Conservation (phyloP, 2,888 invertebrate species). For the Alentia gelatinosa region DNA sequence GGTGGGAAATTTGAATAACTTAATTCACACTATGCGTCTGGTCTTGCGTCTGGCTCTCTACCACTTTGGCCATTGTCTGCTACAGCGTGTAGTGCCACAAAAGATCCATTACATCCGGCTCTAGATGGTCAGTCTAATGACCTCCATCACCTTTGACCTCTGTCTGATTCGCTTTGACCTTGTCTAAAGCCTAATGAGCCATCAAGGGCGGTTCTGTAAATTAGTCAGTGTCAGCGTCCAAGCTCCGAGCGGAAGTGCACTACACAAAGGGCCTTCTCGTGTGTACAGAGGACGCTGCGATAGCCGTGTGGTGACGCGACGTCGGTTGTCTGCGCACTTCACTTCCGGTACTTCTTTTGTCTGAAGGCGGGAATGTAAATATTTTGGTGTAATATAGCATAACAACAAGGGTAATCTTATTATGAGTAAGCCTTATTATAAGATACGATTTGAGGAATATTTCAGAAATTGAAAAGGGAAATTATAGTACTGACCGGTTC, state of each 20-base stretch:
- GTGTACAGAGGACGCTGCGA: neutral
- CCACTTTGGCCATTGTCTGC: neutral
- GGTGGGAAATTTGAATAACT: neutral
- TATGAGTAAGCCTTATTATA: no score
- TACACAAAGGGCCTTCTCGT: neutral
- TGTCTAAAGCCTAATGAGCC: slow-evolving; percentile 40
- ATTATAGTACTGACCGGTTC: no score
- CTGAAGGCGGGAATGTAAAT: no score
- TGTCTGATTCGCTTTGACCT: slow-evolving; percentile 1
- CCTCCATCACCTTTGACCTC: slow-evolving; percentile 45
- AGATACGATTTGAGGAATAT: no score
- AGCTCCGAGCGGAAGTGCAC: neutral
- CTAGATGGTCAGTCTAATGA: slow-evolving; percentile 10
- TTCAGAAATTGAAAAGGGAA: no score
- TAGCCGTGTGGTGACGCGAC: neutral
- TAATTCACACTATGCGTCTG: neutral
- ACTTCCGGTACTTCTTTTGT: neutral
- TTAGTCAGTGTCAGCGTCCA: slow-evolving; percentile 15
- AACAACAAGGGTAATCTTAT: no score
- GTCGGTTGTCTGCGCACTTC: neutral
- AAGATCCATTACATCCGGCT: neutral
- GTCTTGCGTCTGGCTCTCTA: neutral
- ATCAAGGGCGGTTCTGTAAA: neutral
- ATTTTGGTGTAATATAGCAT: no score
- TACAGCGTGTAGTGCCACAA: neutral